A percentile compares a stretch with the other conserved stretches of the same genome.
Conservation (phyloP, 1,140 invertebrate species). For the Drosophila virilis region DNA sequence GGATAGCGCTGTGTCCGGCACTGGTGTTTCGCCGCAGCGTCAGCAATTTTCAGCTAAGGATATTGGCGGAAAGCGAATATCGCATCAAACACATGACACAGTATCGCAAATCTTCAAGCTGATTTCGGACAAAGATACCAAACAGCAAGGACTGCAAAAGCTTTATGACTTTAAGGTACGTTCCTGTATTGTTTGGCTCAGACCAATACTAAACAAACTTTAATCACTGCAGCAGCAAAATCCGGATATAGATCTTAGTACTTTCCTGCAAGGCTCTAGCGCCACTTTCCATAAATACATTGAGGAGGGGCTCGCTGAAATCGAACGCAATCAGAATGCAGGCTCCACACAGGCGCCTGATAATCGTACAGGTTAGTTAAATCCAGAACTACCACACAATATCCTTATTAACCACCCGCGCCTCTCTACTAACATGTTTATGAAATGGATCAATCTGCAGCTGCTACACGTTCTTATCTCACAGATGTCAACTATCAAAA, state of each 20-base stretch:
- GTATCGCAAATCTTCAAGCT: slow-evolving; percentile 96
- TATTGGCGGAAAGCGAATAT: slow-evolving; percentile 84
- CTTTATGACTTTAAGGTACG: slow-evolving; percentile 92
- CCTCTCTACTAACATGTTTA: slow-evolving; percentile 36
- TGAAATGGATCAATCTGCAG: slow-evolving; percentile 51
- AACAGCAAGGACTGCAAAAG: slow-evolving; percentile 93
- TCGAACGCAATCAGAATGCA: slow-evolving; percentile 85
- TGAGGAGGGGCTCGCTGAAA: slow-evolving; percentile 92
- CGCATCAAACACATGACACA: slow-evolving; percentile 89
- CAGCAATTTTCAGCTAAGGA: slow-evolving; percentile 65
- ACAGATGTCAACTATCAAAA: slow-evolving; percentile 79
- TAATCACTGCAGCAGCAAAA: slow-evolving; percentile 88
- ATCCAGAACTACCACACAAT: slow-evolving; percentile 1
- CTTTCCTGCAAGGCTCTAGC: slow-evolving; percentile 94
- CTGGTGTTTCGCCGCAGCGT: slow-evolving; percentile 68
- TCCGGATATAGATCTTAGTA: slow-evolving; percentile 96
- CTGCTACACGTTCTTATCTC: slow-evolving; percentile 73
- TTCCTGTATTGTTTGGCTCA: neutral
- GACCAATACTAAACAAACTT: neutral
- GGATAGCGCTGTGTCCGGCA: slow-evolving; percentile 59
- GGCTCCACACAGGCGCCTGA: slow-evolving; percentile 51
- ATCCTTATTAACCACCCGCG: slow-evolving; percentile 43
- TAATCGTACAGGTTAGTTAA: slow-evolving; percentile 62
- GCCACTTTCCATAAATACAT: slow-evolving; percentile 97
- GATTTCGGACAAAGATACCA: slow-evolving; percentile 95